phyloP scores from a whole-genome alignment of 2,113 vertebrate species.

The Microcebus lehilahytsara region DNA sequence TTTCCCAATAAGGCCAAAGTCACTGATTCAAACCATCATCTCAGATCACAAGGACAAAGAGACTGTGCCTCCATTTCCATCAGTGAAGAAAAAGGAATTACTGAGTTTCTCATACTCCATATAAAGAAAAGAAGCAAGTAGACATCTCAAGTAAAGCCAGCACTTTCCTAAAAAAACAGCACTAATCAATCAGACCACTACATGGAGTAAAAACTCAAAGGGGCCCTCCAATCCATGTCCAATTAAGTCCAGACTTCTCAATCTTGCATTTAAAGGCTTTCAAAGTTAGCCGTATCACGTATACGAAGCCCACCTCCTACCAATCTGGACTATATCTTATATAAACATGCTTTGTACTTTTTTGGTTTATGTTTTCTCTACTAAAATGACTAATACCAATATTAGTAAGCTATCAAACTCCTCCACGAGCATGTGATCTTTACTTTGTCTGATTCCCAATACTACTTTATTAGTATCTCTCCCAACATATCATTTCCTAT shows the following conservation, averaged over 20 bases:
- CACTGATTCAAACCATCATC: neutral
- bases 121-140: conserved; percentile 7
- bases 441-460: neutral
- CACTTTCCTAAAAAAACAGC: neutral
- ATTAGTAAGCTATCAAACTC: neutral
- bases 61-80: neutral
- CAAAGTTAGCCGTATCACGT: neutral
- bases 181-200: neutral
- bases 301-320: neutral
- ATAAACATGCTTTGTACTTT: neutral
- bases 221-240: neutral
- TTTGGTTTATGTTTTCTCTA: neutral
- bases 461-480: neutral
- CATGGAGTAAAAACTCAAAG: neutral
- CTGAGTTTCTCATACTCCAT: neutral
- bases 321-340: neutral
- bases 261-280: neutral
- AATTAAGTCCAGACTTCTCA: neutral
- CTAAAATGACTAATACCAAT: neutral
- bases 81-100: neutral
- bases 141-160: neutral
- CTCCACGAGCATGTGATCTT: neutral
- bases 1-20: conserved; percentile 16
- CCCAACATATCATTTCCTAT: neutral
- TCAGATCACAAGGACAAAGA: neutral